Evolutionary conservation across 2,113 vertebrate species (phyloP), one percentile per base, ranked within the genome.

Genomic region (Nicator chloris): DNA sequence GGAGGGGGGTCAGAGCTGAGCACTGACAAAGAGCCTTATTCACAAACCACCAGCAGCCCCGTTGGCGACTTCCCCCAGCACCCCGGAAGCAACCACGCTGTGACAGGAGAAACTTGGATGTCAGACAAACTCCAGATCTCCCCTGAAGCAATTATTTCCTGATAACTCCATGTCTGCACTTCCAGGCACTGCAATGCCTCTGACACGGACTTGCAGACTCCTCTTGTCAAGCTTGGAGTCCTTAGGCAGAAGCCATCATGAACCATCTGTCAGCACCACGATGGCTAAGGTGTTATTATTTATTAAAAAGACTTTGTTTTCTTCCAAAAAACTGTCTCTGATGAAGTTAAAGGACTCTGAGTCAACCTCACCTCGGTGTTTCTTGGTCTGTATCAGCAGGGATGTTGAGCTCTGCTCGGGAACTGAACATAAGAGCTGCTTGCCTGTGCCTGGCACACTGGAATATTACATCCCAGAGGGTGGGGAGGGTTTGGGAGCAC

Each of bases 101-200:
- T 79, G 75, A 90, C 88, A 93, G 31, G 53, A 86, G 81, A 69
- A 71, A 82, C 65, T 82, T n/a, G 53, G 51, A 16, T 30, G 19
- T 73, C 72, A 80, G 93, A 92, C 86, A 53, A 88, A 93, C 64
- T 95, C 90, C 96, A 96, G 97, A 89, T 18, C 60, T 81, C 84
- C 80, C 94, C 92, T 88, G 57, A 66, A 95, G 94, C 26, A 0
- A 73, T 70, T 37, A 23, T 81, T 76, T 84, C 90, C 86, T 66
- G 28, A 13, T 21, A 51, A 88, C 33, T 8, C 47, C 85, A 23
- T 28, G 63, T 86, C 92, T 88, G 78, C 61, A 42, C 85, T 93
- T 64, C 56, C 90, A 72, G 86, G 66, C 82, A 50, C 81, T 3
- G 5, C 5, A 3, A 39, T 45, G 85, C 59, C 90, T 88, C 54